Percentiles rank a stretch among this genome's conserved stretches.
Conservation (phyloP, 2,888 invertebrate species). For the Sinhomidia bicolor region DNA sequence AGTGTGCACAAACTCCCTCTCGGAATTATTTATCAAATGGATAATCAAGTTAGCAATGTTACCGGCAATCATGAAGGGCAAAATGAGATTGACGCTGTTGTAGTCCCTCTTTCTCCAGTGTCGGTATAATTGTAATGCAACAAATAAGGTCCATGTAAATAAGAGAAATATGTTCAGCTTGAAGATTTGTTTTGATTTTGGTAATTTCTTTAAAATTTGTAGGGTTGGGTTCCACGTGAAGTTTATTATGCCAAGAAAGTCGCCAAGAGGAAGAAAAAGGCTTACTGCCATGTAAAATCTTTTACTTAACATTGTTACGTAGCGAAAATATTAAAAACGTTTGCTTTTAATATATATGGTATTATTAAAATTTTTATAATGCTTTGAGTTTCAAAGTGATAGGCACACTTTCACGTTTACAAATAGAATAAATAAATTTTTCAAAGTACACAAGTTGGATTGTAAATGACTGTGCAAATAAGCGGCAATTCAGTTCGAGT, state of each 20-base stretch:
- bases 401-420: too few species aligned
- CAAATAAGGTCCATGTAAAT: neutral
- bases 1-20: neutral
- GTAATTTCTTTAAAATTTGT: neutral
- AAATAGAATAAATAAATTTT: too few species aligned
- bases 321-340: too few species aligned
- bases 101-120: neutral
- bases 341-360: too few species aligned
- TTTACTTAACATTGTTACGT: neutral
- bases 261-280: neutral
- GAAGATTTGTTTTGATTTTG: neutral
- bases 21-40: neutral
- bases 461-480: too few species aligned
- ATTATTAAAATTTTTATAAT: too few species aligned
- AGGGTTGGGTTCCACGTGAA: neutral
- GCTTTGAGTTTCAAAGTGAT: too few species aligned
- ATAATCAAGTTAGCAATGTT: neutral
- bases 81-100: constrained; percentile 1
- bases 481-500: too few species aligned
- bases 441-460: too few species aligned
- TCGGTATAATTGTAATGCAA: neutral
- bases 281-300: neutral
- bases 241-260: neutral
- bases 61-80: constrained; percentile 5
- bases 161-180: neutral